A percentile compares a stretch with the other conserved stretches of the same genome.
These are phyloP conservation scores for Clavelina lepadiformis DNA, from an alignment of 23 tunicate species.

Conservation along the genomic window DNA sequence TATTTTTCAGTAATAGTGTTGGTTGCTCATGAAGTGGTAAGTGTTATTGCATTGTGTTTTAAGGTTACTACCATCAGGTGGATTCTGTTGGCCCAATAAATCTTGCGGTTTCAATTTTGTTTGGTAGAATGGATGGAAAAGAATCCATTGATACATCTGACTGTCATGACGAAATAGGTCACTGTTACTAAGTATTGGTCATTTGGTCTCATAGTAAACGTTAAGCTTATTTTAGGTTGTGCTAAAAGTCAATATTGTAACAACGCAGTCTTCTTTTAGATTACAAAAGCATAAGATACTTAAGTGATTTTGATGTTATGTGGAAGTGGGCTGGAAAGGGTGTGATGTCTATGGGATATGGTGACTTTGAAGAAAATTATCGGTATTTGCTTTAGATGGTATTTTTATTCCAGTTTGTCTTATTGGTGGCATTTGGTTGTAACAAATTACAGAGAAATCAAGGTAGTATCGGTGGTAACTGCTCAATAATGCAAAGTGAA, in stretches of 20 bases:
- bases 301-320: slow-evolving; percentile 62
- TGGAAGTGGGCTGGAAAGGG: slow-evolving; percentile 66
- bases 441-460: not conserved
- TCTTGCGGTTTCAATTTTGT: slow-evolving; percentile 72
- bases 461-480: not conserved
- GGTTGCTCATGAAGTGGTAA: not conserved
- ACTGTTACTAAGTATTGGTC: not conserved
- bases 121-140: slow-evolving; percentile 44
- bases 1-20: no score
- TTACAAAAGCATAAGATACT: slow-evolving; percentile 29
- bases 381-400: slow-evolving; percentile 19
- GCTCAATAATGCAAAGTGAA: no score
- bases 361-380: slow-evolving; percentile 49
- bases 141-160: slow-evolving; percentile 40
- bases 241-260: no score
- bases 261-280: no score
- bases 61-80: slow-evolving; percentile 84
- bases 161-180: slow-evolving; percentile 59
- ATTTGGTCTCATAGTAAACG: not conserved
- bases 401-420: not conserved
- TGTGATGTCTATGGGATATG: slow-evolving; percentile 67
- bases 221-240: not conserved
- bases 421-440: not conserved
- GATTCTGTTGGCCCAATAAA: slow-evolving; percentile 70
- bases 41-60: slow-evolving; percentile 3